Conservation (phyloP, 1,140 invertebrate genomes). For the Bombus vancouverensis region DNA sequence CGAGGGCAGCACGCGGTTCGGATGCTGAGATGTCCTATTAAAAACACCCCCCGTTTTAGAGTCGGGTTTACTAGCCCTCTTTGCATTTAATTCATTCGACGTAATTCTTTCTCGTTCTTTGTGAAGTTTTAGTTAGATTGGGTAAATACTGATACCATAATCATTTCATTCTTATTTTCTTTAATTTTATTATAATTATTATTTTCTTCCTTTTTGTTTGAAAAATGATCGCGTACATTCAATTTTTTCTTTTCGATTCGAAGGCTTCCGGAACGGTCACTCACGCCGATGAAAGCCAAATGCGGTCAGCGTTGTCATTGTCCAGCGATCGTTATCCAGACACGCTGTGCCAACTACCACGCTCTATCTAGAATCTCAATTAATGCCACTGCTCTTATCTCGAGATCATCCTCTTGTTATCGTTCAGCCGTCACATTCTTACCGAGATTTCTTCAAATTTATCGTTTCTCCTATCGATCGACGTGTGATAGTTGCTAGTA, state of each 20-base stretch:
- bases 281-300: constrained; percentile 66
- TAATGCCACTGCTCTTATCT: constrained; percentile 77
- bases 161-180: neutral
- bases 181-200: no score
- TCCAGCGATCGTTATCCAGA: constrained; percentile 76
- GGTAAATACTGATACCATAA: neutral
- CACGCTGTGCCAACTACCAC: constrained; percentile 70
- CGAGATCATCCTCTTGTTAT: constrained; percentile 78
- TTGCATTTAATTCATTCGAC: neutral
- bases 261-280: neutral
- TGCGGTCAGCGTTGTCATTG: constrained; percentile 69
- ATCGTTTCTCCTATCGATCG: constrained; percentile 54
- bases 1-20: constrained; percentile 69
- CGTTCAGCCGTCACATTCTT: constrained; percentile 66
- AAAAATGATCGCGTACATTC: neutral
- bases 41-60: constrained; percentile 22
- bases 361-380: constrained; percentile 80
- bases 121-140: neutral
- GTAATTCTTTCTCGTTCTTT: neutral
- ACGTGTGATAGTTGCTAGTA: neutral
- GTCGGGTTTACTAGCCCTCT: neutral
- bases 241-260: neutral
- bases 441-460: constrained; percentile 69
- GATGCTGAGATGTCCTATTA: constrained; percentile 54
- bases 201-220: neutral